A percentile compares a stretch with the other conserved stretches of the same genome.
These are phyloP conservation scores for Emydura subglobosa DNA, from an alignment of 2,113 vertebrate genomes.

Conservation along the genomic window DNA sequence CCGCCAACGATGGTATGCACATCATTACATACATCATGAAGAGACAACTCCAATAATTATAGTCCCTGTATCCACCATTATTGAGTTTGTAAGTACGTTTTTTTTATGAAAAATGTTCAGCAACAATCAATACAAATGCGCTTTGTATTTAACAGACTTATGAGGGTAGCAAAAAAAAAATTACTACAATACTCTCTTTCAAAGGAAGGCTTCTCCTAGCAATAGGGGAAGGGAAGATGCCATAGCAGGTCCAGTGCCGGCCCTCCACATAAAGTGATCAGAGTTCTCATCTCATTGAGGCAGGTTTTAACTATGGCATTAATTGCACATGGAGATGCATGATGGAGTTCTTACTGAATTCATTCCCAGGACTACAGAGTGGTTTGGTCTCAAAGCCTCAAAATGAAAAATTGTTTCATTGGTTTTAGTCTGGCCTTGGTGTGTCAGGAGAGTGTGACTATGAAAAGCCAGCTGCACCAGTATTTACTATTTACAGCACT, in stretches of 20 bases:
- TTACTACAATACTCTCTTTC: not conserved
- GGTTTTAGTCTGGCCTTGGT: rapidly evolving
- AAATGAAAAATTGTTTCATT: not conserved
- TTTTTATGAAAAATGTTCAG: not conserved
- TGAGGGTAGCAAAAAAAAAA: not conserved
- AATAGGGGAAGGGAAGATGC: not conserved
- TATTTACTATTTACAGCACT: not conserved
- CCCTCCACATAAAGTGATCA: not conserved
- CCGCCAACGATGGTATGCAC: rapidly evolving
- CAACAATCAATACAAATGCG: not conserved
- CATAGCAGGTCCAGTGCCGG: not conserved
- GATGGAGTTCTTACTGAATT: not conserved
- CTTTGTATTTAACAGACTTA: not conserved
- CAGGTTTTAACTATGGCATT: not conserved
- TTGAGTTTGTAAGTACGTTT: not conserved
- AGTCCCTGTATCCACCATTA: not conserved
- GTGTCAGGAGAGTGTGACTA: rapidly evolving
- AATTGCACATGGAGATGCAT: rapidly evolving
- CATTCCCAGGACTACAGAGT: rapidly evolving
- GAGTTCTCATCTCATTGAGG: not conserved
- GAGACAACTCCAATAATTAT: not conserved
- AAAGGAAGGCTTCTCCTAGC: not conserved
- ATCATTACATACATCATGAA: rapidly evolving
- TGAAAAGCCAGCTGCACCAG: not conserved
- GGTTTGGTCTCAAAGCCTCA: not conserved